Base-by-base conservation (phyloP, 2,888 invertebrate genomes). In the Ichneumon xanthorius region DNA sequence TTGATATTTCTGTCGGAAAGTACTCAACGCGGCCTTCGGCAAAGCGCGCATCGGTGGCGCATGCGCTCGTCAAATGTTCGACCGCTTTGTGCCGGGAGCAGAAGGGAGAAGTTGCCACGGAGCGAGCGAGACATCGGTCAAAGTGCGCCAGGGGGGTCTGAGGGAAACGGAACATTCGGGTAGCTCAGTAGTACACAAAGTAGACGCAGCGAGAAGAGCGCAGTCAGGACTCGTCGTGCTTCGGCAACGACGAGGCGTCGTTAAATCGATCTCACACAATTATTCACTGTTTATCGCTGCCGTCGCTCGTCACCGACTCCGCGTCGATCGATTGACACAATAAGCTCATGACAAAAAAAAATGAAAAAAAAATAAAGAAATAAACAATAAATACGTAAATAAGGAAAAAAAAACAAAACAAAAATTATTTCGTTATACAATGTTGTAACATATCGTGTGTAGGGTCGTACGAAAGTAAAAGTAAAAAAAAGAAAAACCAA, bases 41-140 rank as follows among this genome's bases (percentile, higher is more conserved):
- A 48, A 73, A 61, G 16, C 61, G 73, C 30, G 40, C 58, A 30
- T 1, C 0, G 4, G 19, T 22, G 73, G 30, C 73, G 73, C 73
- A 73, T 73, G 73, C 73, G 73, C 73, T 45, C 5, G 30, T 26
- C 2, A 22, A 55, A 11, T 11, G 71, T 72, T 72, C 71, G 71
- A 72, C 71, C 71, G n/a, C 37, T 14, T 3, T 37, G 37, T 5
- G 58, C 71, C 5, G 37, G 40, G 2, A 58, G 58, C 55, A 58
- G 40, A 73, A 58, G 19, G 45, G 58, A 22, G 55, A 37, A 61
- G n/a, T 19, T 19, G 11, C 11, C 7, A 33, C 58, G 26, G 22
- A 26, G 58, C 5, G 26, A 58, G 58, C 11, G 58, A 26, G 58
- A 58, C 58, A 9, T 9, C 26, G 58, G 26, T 4, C 26, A 11